These are phyloP conservation scores for Nowickia ferox DNA, from an alignment of 2,888 invertebrate species.

Conservation along the genomic window DNA sequence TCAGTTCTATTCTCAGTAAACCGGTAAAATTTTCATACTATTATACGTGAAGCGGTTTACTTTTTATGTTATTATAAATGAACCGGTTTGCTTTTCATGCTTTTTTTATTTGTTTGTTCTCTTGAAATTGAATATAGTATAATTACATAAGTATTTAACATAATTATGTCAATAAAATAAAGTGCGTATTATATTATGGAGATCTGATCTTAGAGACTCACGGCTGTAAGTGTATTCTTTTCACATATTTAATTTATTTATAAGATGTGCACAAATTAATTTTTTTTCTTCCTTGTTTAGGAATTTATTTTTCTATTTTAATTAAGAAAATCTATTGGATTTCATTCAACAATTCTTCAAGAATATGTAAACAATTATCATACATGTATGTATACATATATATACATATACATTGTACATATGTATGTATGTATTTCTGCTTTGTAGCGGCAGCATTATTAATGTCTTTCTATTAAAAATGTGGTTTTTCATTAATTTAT, in stretches of 20 bases:
- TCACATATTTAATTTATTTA: not conserved
- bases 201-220: too few relatives aligned
- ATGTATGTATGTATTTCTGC: not conserved
- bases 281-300: conserved; percentile 1
- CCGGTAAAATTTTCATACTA: not conserved
- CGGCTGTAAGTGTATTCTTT: not conserved
- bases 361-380: not conserved
- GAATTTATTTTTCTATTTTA: conserved; percentile 31
- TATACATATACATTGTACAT: not conserved
- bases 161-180: too few relatives aligned
- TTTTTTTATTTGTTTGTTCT: not conserved
- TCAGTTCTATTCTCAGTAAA: not conserved
- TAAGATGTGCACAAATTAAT: not conserved
- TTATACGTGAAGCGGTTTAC: not conserved
- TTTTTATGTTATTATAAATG: not conserved
- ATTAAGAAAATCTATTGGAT: conserved; percentile 61
- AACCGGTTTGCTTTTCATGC: not conserved
- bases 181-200: too few relatives aligned
- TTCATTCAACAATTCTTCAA: conserved; percentile 57
- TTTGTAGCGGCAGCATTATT: conserved; percentile 18
- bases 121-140: not conserved
- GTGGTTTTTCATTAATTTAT: conserved; percentile 48
- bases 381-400: not conserved
- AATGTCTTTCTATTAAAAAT: conserved; percentile 47
- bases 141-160: too few relatives aligned